Base-by-base conservation (phyloP, 2,888 invertebrate species). In the Drosophila tripunctata region DNA sequence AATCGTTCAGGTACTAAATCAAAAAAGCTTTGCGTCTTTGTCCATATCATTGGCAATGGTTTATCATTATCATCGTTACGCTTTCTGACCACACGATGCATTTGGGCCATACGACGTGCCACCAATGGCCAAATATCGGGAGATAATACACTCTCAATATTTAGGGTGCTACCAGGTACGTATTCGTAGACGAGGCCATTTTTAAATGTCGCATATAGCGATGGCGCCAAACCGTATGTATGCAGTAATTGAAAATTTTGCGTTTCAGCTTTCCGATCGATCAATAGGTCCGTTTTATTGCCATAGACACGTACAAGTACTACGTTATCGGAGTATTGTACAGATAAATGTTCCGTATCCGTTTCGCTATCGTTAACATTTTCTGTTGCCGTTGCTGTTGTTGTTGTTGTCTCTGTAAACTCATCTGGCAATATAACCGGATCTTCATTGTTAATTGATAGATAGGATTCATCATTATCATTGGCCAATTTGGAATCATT, bases 131-230 rank as follows among this genome's bases (percentile, higher is more conserved):
- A 96, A 74, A 97, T 93, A 76, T 93, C 92, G 7, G 93, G 93
- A 70, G 94, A 90, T 51, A 93, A 90, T 4, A 96, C 95, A 67
- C 93, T 93, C 36, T 94, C 93, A 14, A 93, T 91, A 66, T 93
- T 94, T 15, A 97, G 91, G n/a, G 96, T 96, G 63, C 93, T 93
- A 41, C 99, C 99, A 70, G 96, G 95, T 71, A 95, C 94, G 90
- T 94, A 97, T 90, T 97, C 95, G 91, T 99, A 99, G 35, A 96
- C 96, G 74, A 99, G 92, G 8, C 99, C 99, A 93, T 99, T 99
- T 79, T 95, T 93, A 92, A 99, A 99, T 43, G 95, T 95, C 45
- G 96, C 98, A 92, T 96, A 97, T 41, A 99, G 92, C 44, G 95
- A 93, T 50, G 98, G 96, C 40, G 98, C 97, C 81, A 96, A 93